Evolutionary conservation across 2,888 invertebrate genomes (phyloP).

Genomic region (Drosophila eohydei): DNA sequence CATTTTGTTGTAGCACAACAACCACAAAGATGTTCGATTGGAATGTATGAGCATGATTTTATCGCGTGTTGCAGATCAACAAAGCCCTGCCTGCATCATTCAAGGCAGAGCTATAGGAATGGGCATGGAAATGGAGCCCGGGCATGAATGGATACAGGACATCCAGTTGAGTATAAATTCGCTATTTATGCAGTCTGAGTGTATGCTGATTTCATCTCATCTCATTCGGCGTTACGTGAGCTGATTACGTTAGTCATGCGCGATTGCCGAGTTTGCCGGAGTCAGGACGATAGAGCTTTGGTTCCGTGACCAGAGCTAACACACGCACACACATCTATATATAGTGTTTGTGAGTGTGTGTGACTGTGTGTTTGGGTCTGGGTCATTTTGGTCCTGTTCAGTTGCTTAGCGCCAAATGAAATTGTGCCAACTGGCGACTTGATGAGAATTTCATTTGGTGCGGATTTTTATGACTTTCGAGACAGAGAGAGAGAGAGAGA

Average conservation of each 20-base stretch:
- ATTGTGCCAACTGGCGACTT: conserved; percentile 76
- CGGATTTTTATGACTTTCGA: conserved; percentile 76
- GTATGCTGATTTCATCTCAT: conserved; percentile 83
- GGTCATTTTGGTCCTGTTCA: conserved; percentile 56
- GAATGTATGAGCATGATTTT: conserved; percentile 36
- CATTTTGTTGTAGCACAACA: background rate
- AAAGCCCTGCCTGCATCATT: conserved; percentile 29
- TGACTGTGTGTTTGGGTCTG: conserved; percentile 14
- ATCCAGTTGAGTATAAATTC: conserved; percentile 73
- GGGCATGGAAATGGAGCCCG: conserved; percentile 5
- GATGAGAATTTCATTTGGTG: conserved; percentile 77
- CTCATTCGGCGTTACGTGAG: conserved; percentile 81
- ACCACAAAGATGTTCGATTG: background rate
- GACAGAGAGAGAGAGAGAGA: conserved; percentile 21
- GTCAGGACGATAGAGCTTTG: conserved; percentile 17
- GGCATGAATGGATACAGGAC: conserved; percentile 31
- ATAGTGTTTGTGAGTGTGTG: conserved; percentile 3
- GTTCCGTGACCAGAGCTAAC: conserved; percentile 45
- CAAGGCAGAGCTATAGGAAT: conserved; percentile 29
- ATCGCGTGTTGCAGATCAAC: conserved; percentile 68
- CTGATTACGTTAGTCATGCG: conserved; percentile 80
- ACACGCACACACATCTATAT: conserved; percentile 20
- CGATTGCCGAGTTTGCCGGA: conserved; percentile 47
- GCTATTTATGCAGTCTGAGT: conserved; percentile 81
- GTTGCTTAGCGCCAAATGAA: conserved; percentile 75